Evolutionary conservation across 2,797 vertebrate genomes (phyloP).

Genomic region (Poecilia wingei): DNA sequence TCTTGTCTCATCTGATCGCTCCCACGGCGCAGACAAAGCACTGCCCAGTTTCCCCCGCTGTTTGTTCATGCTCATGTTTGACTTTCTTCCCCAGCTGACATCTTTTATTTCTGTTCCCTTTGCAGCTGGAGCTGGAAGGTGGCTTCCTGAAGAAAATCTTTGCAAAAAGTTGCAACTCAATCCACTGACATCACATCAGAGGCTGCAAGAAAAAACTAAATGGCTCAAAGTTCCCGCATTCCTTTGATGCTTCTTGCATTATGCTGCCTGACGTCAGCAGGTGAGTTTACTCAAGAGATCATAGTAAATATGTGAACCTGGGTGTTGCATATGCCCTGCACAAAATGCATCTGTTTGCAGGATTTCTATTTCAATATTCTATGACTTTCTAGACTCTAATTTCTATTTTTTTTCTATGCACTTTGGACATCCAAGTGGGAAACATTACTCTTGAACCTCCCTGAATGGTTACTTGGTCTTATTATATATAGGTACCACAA

Average conservation of each 20-base stretch:
- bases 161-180: slow-evolving; percentile 15
- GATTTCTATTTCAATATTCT: not conserved
- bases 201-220: slow-evolving; percentile 47
- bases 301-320: not conserved
- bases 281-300: slow-evolving; percentile 62
- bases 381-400: not conserved
- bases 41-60: slow-evolving; percentile 41
- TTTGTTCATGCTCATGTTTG: slow-evolving; percentile 35
- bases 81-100: slow-evolving; percentile 37
- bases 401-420: not conserved
- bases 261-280: slow-evolving; percentile 71
- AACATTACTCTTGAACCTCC: not conserved
- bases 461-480: not conserved
- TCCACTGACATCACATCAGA: slow-evolving; percentile 34
- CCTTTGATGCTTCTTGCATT: slow-evolving; percentile 67
- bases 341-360: slow-evolving; percentile 15
- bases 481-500: not conserved
- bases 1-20: slow-evolving; percentile 68
- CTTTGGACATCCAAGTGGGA: not conserved
- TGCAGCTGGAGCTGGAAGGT: slow-evolving; percentile 57
- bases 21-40: slow-evolving; percentile 40
- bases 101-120: slow-evolving; percentile 60
- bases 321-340: not conserved
- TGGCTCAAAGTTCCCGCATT: slow-evolving; percentile 57
- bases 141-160: slow-evolving; percentile 48